These are phyloP conservation scores for Meda fulgida DNA, from an alignment of 2,797 vertebrate species.

Conservation along the genomic window DNA sequence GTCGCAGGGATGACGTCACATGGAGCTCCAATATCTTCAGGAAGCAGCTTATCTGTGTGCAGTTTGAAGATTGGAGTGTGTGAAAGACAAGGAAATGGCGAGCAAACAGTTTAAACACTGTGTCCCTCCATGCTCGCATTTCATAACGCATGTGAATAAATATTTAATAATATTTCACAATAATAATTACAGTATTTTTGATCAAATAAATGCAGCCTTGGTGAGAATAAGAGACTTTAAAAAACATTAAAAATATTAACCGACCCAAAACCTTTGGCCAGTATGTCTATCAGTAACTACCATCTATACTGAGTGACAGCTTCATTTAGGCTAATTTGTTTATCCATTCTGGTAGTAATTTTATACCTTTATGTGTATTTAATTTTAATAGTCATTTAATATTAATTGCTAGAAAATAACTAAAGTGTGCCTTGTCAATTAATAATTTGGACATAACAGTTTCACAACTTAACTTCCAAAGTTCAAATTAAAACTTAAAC, in stretches of 20 bases:
- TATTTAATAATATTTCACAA: not conserved
- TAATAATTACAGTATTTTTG: not conserved
- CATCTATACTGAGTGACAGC: not conserved
- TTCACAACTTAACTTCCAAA: not conserved
- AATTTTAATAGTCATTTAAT: not conserved
- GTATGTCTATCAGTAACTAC: not conserved
- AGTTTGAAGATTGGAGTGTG: too few species aligned
- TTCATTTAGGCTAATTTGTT: not conserved
- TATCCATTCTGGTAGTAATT: not conserved
- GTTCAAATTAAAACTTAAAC: slow-evolving; percentile 37
- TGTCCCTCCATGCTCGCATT: too few species aligned
- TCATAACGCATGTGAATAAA: too few species aligned
- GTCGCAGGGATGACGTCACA: too few species aligned
- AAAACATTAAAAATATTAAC: not conserved
- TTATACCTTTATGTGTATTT: not conserved
- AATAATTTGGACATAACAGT: slow-evolving; percentile 7
- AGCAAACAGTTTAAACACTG: too few species aligned
- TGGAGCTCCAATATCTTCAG: too few species aligned
- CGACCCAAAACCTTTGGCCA: not conserved
- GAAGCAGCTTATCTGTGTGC: too few species aligned
- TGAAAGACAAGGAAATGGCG: too few species aligned
- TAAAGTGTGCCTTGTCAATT: not conserved
- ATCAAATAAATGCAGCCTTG: not conserved
- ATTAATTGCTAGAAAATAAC: not conserved
- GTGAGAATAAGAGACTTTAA: not conserved